Evolutionary conservation across 2,888 invertebrate species (phyloP).

Genomic region (Drosophila differens): DNA sequence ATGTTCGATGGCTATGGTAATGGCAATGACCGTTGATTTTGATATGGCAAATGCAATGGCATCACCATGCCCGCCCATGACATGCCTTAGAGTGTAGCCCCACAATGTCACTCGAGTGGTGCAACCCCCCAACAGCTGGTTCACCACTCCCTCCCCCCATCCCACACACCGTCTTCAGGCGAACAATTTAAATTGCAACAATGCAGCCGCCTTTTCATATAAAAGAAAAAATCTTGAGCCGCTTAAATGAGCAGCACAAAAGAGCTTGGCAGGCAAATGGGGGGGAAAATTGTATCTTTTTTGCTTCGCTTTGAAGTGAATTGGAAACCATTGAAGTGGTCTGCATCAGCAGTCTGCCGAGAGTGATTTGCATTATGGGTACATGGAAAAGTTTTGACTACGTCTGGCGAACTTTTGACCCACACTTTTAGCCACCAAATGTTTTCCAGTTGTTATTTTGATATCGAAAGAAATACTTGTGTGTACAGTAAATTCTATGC

Average conservation of each 20-base stretch:
- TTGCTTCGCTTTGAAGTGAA: slow-evolving; percentile 68
- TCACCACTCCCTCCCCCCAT: not conserved
- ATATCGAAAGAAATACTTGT: not conserved
- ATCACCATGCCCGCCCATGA: slow-evolving; percentile 25
- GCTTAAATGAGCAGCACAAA: slow-evolving; percentile 34
- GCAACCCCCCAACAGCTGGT: not conserved
- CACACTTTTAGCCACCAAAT: slow-evolving; percentile 49
- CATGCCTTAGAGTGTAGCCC: slow-evolving; percentile 34
- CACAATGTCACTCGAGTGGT: slow-evolving; percentile 65
- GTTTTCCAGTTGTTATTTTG: slow-evolving; percentile 4
- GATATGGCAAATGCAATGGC: slow-evolving; percentile 34
- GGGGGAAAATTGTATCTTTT: slow-evolving; percentile 23
- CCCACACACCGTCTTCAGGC: not conserved
- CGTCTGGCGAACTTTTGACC: slow-evolving; percentile 71
- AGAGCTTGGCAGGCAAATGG: slow-evolving; percentile 1
- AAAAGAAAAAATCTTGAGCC: slow-evolving; percentile 42
- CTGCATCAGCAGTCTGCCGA: slow-evolving; percentile 25
- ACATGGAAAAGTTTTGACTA: slow-evolving; percentile 62
- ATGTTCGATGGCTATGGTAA: slow-evolving; percentile 49
- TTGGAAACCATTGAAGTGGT: slow-evolving; percentile 76
- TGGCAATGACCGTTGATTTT: slow-evolving; percentile 64
- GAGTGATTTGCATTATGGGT: slow-evolving; percentile 64
- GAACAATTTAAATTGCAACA: slow-evolving; percentile 75
- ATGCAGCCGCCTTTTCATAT: slow-evolving; percentile 61
- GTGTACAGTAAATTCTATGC: not conserved